Conservation (phyloP, 2,113 vertebrate species). For the Anoura caudifer region DNA sequence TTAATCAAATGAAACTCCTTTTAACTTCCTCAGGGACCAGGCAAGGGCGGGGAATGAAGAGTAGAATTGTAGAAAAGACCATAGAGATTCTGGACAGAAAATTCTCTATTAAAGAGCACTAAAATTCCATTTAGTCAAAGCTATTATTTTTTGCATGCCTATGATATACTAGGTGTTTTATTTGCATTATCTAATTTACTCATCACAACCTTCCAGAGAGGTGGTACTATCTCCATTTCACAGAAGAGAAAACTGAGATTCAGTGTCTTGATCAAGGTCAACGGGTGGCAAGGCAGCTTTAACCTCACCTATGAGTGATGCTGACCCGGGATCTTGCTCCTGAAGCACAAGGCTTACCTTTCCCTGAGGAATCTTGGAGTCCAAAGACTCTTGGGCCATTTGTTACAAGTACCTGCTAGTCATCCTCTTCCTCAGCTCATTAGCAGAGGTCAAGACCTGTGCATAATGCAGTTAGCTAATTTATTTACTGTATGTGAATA, state of each 20-base stretch:
- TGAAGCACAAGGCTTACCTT: constrained; percentile 17
- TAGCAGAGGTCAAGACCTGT: constrained; percentile 53
- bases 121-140: not conserved
- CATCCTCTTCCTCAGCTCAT: constrained; percentile 57
- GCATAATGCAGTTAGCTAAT: constrained; percentile 48
- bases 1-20: constrained; percentile 20
- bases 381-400: constrained; percentile 11
- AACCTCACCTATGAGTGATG: not conserved
- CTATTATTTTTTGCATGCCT: not conserved
- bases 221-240: not conserved
- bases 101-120: not conserved
- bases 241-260: constrained; percentile 14
- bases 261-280: not conserved
- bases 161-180: not conserved
- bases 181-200: constrained; percentile 16
- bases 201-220: not conserved
- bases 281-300: not conserved
- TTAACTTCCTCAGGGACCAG: not conserved
- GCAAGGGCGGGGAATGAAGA: not conserved
- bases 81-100: constrained; percentile 16
- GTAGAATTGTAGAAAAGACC: constrained; percentile 3
- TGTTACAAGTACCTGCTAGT: constrained; percentile 21
- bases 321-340: not conserved
- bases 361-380: constrained; percentile 1
- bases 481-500: constrained; percentile 50